Base-by-base conservation (phyloP, 2,797 vertebrate species). In the Perodicticus potto region DNA sequence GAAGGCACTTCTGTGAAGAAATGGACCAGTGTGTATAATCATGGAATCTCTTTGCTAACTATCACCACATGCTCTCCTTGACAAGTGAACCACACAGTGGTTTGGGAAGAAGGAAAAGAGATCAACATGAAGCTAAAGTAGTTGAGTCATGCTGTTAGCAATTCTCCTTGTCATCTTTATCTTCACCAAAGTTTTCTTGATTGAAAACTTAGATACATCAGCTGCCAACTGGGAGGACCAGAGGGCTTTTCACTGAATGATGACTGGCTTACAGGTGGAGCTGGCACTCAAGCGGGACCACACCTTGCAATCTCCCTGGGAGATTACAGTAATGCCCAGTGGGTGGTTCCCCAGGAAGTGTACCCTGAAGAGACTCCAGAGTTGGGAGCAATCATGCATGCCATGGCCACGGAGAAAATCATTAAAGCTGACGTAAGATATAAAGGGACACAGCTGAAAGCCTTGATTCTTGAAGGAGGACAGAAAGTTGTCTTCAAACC, bases 401-500 rank as follows among this genome's bases (percentile, higher is more conserved):
- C 99, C 94, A 99, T 99, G 98, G 98, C 98, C 73, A 99, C 98
- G 0, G 99, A 99, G 96, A 99, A 98, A 77, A 99, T 99, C 81
- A 97, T 99, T 89, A 99, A 99, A 87, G 99, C 99, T 3, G 99
- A 99, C 0, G 99, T 99, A 95, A 99, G 99, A 14, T 99, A 99
- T 95, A 99, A 99, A 97, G 99, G 99, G 59, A 99, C 99, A 0
- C 99, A 99, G 77, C 99, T 99, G 91, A 99, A 99, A 98, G 99
- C 99, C 83, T 98, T 99, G 88, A 99, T 99, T 91, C 99, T 99
- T 92, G 99, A 99, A 45, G 99, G 99, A 67, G 99, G 99, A 7
- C 99, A 99, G 98, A 99, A 99, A 98, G 99, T 99, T 45, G 99
- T 99, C 97, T 99, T 99, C 98, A 99, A 99, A 96, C 99, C 99